These are phyloP conservation scores for Anodontia alba DNA, from an alignment of 2,888 invertebrate species.

Conservation along the genomic window DNA sequence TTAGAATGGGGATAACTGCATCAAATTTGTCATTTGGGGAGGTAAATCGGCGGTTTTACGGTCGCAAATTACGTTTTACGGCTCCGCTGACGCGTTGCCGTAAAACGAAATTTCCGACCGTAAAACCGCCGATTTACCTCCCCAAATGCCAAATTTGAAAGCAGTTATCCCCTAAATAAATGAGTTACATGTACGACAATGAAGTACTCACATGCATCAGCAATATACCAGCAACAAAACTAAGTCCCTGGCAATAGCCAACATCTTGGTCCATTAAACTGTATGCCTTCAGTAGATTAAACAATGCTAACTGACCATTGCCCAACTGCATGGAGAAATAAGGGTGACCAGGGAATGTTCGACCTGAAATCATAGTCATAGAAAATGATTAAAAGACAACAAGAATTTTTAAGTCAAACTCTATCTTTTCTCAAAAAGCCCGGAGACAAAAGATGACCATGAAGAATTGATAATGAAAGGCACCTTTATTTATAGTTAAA, in stretches of 20 bases:
- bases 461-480: neutral
- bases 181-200: no score
- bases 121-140: no score
- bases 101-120: no score
- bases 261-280: conserved; percentile 97
- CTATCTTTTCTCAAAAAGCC: no score
- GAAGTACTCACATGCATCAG: conserved; percentile 92
- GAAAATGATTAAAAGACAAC: neutral
- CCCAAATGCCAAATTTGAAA: no score
- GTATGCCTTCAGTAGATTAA: conserved; percentile 98
- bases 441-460: neutral
- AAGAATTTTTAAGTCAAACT: no score
- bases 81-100: no score
- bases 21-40: no score
- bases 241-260: conserved; percentile 98
- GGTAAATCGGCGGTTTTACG: no score
- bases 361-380: conserved; percentile 87
- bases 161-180: no score
- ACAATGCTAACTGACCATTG: conserved; percentile 96
- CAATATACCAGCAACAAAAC: conserved; percentile 97
- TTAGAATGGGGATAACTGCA: no score
- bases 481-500: neutral
- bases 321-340: conserved; percentile 97
- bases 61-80: no score
- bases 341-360: conserved; percentile 97